phyloP scores from a whole-genome alignment of 2,888 invertebrate genomes.

The Homarus gammarus region DNA sequence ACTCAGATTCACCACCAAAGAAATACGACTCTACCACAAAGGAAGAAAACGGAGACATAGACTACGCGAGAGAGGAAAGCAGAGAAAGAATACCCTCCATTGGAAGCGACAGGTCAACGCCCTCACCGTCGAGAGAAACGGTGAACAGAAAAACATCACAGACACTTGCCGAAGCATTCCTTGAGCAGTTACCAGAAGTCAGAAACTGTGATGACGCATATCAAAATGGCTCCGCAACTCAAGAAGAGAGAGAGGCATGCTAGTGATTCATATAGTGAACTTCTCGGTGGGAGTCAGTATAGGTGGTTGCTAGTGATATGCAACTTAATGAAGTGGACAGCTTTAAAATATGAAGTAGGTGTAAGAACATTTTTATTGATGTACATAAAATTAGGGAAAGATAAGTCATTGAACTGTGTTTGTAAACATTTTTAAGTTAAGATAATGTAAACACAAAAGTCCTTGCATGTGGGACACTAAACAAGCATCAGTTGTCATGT shows the following conservation, averaged over 20 bases:
- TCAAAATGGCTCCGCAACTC: slow-evolving; percentile 64
- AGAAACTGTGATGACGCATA: slow-evolving; percentile 37
- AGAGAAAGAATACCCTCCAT: slow-evolving; percentile 43
- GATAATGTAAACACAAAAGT: slow-evolving; percentile 25
- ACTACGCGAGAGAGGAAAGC: slow-evolving; percentile 12
- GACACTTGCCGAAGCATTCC: slow-evolving; percentile 75
- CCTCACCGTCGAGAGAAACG: slow-evolving; percentile 41
- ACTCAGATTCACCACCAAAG: slow-evolving; percentile 46
- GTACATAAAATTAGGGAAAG: slow-evolving; percentile 55
- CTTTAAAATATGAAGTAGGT: slow-evolving; percentile 52
- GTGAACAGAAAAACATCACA: slow-evolving; percentile 71
- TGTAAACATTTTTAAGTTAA: slow-evolving; percentile 23
- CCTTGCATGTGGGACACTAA: slow-evolving; percentile 51
- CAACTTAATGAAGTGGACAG: slow-evolving; percentile 54
- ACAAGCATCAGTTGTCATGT: slow-evolving; percentile 27
- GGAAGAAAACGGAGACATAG: slow-evolving; percentile 59
- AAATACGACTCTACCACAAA: slow-evolving; percentile 39
- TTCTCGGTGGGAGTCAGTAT: slow-evolving; percentile 19
- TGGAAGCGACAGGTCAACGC: slow-evolving; percentile 54
- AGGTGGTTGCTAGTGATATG: slow-evolving; percentile 39
- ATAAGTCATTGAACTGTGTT: slow-evolving; percentile 40
- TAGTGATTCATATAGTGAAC: slow-evolving; percentile 34
- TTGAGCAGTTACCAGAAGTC: slow-evolving; percentile 76
- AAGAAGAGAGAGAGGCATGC: slow-evolving; percentile 55
- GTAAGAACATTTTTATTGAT: slow-evolving; percentile 54